Conservation (phyloP, 2,113 vertebrate species). For the Mionectes macconnelli region DNA sequence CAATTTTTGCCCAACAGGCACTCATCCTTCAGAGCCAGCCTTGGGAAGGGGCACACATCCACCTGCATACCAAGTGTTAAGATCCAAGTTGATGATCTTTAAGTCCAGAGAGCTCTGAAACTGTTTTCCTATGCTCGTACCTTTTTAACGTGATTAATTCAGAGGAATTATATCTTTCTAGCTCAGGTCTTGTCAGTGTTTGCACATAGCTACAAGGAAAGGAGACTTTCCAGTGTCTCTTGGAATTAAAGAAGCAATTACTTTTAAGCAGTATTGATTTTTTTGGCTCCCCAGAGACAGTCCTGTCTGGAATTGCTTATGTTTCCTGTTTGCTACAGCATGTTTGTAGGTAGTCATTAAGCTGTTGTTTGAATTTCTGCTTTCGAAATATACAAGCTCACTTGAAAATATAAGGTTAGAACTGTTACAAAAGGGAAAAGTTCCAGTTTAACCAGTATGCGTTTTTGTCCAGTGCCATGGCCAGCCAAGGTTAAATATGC, state of each 20-base stretch:
- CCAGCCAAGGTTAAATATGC: neutral
- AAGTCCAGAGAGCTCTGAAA: neutral
- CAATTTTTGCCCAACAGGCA: neutral
- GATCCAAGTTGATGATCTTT: neutral
- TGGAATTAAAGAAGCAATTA: neutral
- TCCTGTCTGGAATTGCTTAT: neutral
- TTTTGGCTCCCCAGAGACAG: too few species aligned
- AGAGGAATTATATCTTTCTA: neutral
- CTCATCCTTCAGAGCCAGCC: neutral
- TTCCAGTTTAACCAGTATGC: neutral
- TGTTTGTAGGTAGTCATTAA: neutral
- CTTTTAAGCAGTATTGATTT: neutral
- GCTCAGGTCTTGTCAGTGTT: neutral
- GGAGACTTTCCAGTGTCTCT: neutral
- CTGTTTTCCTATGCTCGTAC: neutral
- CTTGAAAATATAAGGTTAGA: neutral
- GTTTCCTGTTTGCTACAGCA: neutral
- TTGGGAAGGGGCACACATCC: accelerated
- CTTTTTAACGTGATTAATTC: neutral
- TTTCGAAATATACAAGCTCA: neutral
- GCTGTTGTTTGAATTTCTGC: neutral
- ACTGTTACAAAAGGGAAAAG: neutral
- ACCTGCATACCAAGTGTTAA: neutral
- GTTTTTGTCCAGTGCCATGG: neutral
- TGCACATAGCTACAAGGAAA: neutral